Evolutionary conservation across 2,797 vertebrate species (phyloP), one percentile per base, ranked within the genome.

Genomic region (Crypturellus tataupa): DNA sequence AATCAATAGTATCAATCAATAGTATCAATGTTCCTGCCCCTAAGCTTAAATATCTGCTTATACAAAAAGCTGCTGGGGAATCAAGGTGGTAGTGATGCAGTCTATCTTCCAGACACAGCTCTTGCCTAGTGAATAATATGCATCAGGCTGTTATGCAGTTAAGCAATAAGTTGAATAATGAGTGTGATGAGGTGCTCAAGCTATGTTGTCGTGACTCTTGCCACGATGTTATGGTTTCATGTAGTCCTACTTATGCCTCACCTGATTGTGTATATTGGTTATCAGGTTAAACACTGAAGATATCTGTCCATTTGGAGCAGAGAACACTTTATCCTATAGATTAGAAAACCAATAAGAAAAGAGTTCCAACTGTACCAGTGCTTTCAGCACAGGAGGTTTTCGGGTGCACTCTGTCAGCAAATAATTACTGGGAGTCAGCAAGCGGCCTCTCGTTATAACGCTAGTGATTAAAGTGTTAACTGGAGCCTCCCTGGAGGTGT

Each of bases 381-480:
- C 37, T 64, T 65, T 44, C 19, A 24, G 73, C 42, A 19, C n/a
- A 29, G 47, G 46, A 16, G 46, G 76, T 67, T 42, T 20, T 69
- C 7, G 46, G 20, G 64, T 5, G 16, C 0, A 19, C 49, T 51
- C 39, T 5, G 42, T 13, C 60, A 60, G 63, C 72, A 27, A 55
- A 7, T 2, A 33, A 29, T 31, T 33, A 14, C 62, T 2, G 2
- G 24, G 44, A 75, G 27, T 4, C 56, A 23, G 60, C 73, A 58
- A 23, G 80, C n/a, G 47, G 73, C 14, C 51, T 79, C 67, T 53
- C 23, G 0, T 20, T 9, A 37, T 6, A 1, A 25, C 75, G 29
- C 59, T 55, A 75, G 93, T 1, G 67, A 87, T 49, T 79, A 92
- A 97, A 96, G 94, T 1, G 60, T 95, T 97, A 92, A 94, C 69